Evolutionary conservation across 2,888 invertebrate genomes (phyloP), one percentile per base, ranked within the genome.

Genomic region (Ypsolopha scabrella): DNA sequence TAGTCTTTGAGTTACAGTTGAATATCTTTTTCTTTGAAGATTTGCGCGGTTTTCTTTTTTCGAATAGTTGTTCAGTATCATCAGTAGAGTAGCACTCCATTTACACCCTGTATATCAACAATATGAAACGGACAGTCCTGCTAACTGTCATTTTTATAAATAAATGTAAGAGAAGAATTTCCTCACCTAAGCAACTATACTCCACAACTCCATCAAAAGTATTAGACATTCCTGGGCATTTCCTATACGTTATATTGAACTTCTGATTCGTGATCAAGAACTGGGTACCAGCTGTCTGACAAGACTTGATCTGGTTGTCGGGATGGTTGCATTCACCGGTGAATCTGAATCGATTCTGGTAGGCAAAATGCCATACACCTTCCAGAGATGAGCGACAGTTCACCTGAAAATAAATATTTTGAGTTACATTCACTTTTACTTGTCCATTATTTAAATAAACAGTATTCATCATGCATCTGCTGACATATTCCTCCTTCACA

Each of bases 231-330:
- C 95, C 95, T 52, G 90, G 88, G 70, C 98, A 98, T 63, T 92
- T 92, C 59, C 94, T 93, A 72, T 97, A 98, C 0, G 96, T 96
- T 58, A 98, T 96, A 64, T 95, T 95, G 68, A 98, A 98, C 75
- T 98, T 97, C 73, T 98, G 97, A 82, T 98, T 98, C 50, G 97
- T 96, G 59, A 98, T 97, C 56, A 97, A 88, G 77, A 97, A 98
- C 72, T 97, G 95, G 9, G 97, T 96, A 53, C 98, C 98, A 3
- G 98, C 96, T 14, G 95, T 95, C 81, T 98, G 98, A 71, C 98
- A 98, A 0, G 98, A 97, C 63, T 91, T 91, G 57, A 98, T 96
- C 66, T 94, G 92, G 4, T 95, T 96, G 75, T 95, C 95, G 0
- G 93, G 93, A 69, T 95, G 90, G 63, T 93, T 90, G 72, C 98